These are phyloP conservation scores for Eupithecia subfuscata DNA, from an alignment of 2,888 invertebrate genomes.

Conservation along the genomic window DNA sequence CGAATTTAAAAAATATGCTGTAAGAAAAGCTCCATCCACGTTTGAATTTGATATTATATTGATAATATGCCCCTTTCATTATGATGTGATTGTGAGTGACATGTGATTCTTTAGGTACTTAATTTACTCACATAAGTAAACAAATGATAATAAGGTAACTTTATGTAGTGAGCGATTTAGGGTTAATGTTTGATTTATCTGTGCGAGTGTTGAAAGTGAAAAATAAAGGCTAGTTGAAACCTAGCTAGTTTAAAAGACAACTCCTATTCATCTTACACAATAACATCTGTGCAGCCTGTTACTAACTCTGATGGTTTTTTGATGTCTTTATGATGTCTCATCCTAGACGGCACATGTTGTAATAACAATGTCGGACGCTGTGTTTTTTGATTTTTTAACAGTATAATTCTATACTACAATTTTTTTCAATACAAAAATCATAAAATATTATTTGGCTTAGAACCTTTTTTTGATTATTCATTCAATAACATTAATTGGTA, in stretches of 20 bases:
- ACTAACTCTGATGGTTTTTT: conserved; percentile 77
- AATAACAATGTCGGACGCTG: conserved; percentile 39
- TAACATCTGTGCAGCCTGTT: conserved; percentile 68
- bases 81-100: neutral
- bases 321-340: conserved; percentile 80
- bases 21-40: neutral
- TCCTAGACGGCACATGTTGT: conserved; percentile 60
- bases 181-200: neutral
- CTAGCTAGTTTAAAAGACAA: conserved; percentile 10
- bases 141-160: neutral
- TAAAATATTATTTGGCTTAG: neutral
- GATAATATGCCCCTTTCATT: neutral
- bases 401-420: neutral
- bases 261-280: conserved; percentile 53
- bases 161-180: neutral
- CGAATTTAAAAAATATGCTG: neutral
- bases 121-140: neutral
- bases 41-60: neutral
- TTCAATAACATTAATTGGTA: neutral
- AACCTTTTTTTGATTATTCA: neutral
- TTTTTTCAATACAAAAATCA: too few species aligned
- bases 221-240: neutral
- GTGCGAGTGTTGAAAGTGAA: neutral
- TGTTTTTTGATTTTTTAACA: conserved; percentile 51
- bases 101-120: neutral